Conservation (phyloP, 2,888 invertebrate species). For the Nomada goodeniana region DNA sequence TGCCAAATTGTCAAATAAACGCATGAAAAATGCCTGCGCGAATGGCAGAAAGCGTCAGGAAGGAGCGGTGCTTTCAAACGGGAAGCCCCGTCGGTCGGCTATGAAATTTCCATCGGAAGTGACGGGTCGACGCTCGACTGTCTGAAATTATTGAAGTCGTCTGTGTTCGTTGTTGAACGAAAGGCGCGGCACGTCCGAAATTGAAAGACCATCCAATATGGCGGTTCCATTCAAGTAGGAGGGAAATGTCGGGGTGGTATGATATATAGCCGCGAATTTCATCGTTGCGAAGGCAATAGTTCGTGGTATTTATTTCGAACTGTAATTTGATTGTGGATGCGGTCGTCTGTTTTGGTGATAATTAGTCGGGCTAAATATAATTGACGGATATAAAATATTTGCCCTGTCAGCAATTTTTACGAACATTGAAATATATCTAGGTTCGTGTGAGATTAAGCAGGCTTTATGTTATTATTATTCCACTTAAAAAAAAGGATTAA, state of each 20-base stretch:
- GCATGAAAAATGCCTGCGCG: conserved; percentile 67
- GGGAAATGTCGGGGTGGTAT: too few relatives aligned
- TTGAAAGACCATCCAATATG: conserved; percentile 2
- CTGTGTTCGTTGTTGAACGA: neutral
- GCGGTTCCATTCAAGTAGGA: too few relatives aligned
- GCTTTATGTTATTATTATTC: too few relatives aligned
- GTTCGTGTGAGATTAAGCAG: too few relatives aligned
- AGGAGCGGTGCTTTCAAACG: conserved; percentile 28
- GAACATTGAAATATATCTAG: too few relatives aligned
- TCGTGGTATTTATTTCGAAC: too few relatives aligned
- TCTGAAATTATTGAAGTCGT: conserved; percentile 41
- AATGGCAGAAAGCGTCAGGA: conserved; percentile 12
- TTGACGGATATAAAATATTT: too few relatives aligned
- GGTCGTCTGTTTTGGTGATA: too few relatives aligned
- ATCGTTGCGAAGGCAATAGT: too few relatives aligned
- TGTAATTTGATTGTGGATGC: too few relatives aligned
- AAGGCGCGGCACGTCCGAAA: conserved; percentile 16
- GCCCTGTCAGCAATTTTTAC: too few relatives aligned
- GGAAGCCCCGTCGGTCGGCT: conserved; percentile 22
- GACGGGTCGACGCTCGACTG: conserved; percentile 26
- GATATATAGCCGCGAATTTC: neutral
- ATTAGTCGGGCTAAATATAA: too few relatives aligned
- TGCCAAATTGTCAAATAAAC: conserved; percentile 79
- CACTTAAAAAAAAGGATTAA: neutral
- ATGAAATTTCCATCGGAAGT: conserved; percentile 55